Evolutionary conservation across 2,113 vertebrate genomes (phyloP), one percentile per base, ranked within the genome.

Genomic region (Clupea harengus): DNA sequence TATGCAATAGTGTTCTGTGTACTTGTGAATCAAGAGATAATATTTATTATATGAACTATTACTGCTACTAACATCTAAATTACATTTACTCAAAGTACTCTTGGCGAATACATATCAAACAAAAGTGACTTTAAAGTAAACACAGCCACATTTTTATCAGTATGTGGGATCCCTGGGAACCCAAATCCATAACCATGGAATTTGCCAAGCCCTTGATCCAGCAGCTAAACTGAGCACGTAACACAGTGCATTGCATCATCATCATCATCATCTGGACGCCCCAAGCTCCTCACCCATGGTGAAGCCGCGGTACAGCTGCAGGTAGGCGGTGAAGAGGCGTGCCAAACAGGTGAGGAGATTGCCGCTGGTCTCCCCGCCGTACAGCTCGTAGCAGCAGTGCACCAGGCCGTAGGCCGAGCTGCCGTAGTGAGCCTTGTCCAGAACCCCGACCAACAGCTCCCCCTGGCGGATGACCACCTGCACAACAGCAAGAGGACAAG

Each of bases 401-500:
- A 99, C 97, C 89, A 99, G 93, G 39, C 98, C 97, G 0, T 97
- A 99, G 49, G 97, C 96, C 0, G 98, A 99, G 92, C 97, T 99
- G 86, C 98, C 98, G 0, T 99, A 99, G 89, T 99, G 98, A 0
- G 98, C 98, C 91, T 99, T 99, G 94, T 99, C 98, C 92, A 99
- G 89, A 81, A 99, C 96, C 0, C 98, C 98, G 9, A 97, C 95
- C 10, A 99, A 91, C 82, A 99, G 93, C 87, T 99, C 98, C 0
- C 98, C 98, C 5, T 94, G 91, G 85, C 95, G 95, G 82, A 99
- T 97, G 89, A 99, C 85, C 88, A 99, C 98, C 98, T 99, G 45
- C 32, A 82, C 9, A 52, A 18, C 28, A 28, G 2, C 6, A 52
- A 45, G 9, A 13, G 46, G 11, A 78, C 32, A 78, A 15, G 72